Base-by-base conservation (phyloP, 2,888 invertebrate genomes). In the Tetragnatha montana region DNA sequence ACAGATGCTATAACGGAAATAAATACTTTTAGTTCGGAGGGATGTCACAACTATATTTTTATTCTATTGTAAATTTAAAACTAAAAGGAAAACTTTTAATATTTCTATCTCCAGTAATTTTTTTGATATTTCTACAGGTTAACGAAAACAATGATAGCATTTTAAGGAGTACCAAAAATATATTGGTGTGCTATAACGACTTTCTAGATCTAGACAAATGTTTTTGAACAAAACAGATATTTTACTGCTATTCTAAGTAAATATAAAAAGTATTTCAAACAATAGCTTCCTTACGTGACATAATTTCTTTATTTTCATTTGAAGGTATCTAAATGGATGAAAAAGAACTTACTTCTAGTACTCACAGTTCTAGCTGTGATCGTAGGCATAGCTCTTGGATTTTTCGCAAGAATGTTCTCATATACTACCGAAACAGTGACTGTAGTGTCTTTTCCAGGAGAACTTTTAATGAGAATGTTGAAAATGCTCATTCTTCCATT, bases 401-500 rank as follows among this genome's bases (percentile, higher is more conserved):
- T 95, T 92, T 92, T 94, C 14, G 94, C 95, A 6, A 94, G 95
- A 70, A 91, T 94, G 49, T 93, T 93, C 49, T 92, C 94, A 70
- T 94, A 94, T 21, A 93, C 94, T 14, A 92, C 93, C 0, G 94
- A 94, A 88, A 93, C 95, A 73, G 94, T 95, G 86, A 94, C 95
- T 94, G 93, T 95, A 81, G 94, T 96, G 89, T 94, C 94, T 84
- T 96, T 96, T 92, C 95, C 95, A 0, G 96, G 96, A 92, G 95
- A 96, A 92, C 93, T 96, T 12, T 94, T 96, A 83, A 95, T 96
- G 95, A 93, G 95, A 91, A 94, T 95, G 93, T 93, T 96, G 89
- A 96, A 96, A 93, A 95, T 96, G 95, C 94, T 96, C 92, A 95
- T 96, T 91, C 94, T 96, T 50, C 96, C 96, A 8, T 94, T 96